phyloP scores from a whole-genome alignment of 2,888 invertebrate genomes.

The Augiades crinisus region DNA sequence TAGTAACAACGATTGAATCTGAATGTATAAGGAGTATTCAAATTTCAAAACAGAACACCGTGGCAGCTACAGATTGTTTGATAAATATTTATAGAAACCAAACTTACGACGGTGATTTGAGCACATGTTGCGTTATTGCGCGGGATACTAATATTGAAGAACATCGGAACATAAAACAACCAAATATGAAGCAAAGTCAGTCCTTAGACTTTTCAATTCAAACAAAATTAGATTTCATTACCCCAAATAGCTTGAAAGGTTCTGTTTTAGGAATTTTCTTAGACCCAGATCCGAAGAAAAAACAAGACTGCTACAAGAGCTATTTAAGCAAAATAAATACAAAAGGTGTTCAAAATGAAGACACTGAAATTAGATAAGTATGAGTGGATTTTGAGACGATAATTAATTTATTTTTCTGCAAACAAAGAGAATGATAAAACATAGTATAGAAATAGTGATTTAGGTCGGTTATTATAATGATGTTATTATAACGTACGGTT shows the following conservation, averaged over 20 bases:
- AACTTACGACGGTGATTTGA: slow-evolving; percentile 47
- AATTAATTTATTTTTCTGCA: too few relatives aligned
- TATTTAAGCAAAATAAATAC: slow-evolving; percentile 47
- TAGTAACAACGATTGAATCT: too few relatives aligned
- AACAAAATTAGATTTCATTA: slow-evolving; percentile 57
- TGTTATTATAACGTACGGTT: too few relatives aligned
- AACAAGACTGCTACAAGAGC: slow-evolving; percentile 45
- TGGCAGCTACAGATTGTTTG: slow-evolving; percentile 30
- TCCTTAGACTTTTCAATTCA: slow-evolving; percentile 68
- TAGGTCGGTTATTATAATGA: slow-evolving; percentile 22
- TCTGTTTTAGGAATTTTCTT: slow-evolving; percentile 55
- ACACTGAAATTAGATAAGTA: slow-evolving; percentile 40
- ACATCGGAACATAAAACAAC: slow-evolving; percentile 36
- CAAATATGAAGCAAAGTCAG: slow-evolving; percentile 57
- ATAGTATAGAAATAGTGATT: slow-evolving; percentile 23
- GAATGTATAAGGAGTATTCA: slow-evolving; percentile 51
- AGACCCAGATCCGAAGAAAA: slow-evolving; percentile 49
- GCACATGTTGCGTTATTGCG: slow-evolving; percentile 38
- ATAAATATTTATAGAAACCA: slow-evolving; percentile 50
- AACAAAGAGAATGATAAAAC: not conserved
- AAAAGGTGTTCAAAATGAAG: slow-evolving; percentile 39
- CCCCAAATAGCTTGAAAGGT: slow-evolving; percentile 56
- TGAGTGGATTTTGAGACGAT: too few relatives aligned
- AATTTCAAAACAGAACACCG: slow-evolving; percentile 38
- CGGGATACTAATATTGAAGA: slow-evolving; percentile 35